Base-by-base conservation (phyloP, 2,113 vertebrate species). In the Brachypodius melanocephalos region DNA sequence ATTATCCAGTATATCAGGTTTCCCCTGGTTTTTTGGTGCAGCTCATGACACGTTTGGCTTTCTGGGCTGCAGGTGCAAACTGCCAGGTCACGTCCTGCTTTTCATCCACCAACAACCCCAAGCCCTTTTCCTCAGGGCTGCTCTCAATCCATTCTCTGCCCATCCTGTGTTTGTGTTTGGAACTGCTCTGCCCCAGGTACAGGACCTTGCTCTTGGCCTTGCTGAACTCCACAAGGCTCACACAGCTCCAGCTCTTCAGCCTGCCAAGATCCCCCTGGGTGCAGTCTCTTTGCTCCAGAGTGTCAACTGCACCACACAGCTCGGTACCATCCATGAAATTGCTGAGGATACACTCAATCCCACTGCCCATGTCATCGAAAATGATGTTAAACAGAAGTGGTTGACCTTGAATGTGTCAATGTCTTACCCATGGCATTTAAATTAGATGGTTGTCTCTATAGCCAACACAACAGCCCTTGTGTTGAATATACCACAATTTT, bases 161-260 rank as follows among this genome's bases (percentile, higher is more conserved):
- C 48, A 55, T 29, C 34, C 21, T 32, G 6, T 22, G 3, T 32
- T 21, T 26, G 46, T 52, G 32, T 11, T 52, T 34, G n/a, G 40
- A 38, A 8, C 19, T 75, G 40, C 14, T 34, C 29, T 45, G 17
- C 8, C 4, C 17, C 25, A 11, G n/a, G 8, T 18, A 8, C 20
- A 42, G 62, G 26, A 55, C 31, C 9, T 54, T 48, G 34, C 7
- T 42, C 78, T 76, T 55, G 48, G 14, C 21, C 36, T 22, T 1
- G 0, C 0, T 42, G 34, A 48, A 3, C 42, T 55, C 21, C 34
- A 19, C 21, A 21, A 32, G 31, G 17, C 19, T 69, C 5, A 0
- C 15, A 14, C 25, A 55, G 29, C 8, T 12, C 14, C 77, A 34
- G 8, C 2, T 48, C 14, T 43, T 31, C 49, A 36, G 31, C 55